A percentile compares a stretch with the other conserved stretches of the same genome.
phyloP scores from a whole-genome alignment of 1,140 invertebrate genomes.

The Halictus rubicundus region DNA sequence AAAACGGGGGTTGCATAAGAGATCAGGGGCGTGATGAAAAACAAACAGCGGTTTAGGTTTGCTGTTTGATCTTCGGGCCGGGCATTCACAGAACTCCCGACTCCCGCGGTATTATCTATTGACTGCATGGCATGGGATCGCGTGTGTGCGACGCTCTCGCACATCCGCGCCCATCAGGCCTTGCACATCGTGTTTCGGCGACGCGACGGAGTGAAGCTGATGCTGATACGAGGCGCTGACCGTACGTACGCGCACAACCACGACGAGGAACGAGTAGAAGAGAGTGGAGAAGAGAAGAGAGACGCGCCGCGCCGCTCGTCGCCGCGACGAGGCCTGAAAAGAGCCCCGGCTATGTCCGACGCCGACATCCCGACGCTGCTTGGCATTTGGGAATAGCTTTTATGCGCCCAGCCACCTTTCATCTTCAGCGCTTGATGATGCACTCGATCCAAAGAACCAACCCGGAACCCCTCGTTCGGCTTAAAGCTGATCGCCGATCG shows the following conservation, averaged over 20 bases:
- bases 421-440: constrained; percentile 66
- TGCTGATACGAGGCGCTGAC: constrained; percentile 58
- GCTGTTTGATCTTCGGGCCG: constrained; percentile 80
- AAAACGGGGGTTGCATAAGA: constrained; percentile 79
- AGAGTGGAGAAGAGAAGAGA: no score
- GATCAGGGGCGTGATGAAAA: constrained; percentile 81
- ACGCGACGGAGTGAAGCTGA: constrained; percentile 25
- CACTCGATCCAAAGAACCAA: constrained; percentile 51
- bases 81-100: constrained; percentile 78
- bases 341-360: constrained; percentile 17
- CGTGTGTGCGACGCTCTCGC: constrained; percentile 49
- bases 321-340: constrained; percentile 49
- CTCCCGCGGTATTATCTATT: constrained; percentile 72
- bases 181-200: constrained; percentile 43
- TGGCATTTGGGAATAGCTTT: constrained; percentile 72
- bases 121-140: constrained; percentile 67
- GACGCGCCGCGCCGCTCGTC: constrained; percentile 1
- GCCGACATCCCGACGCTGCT: constrained; percentile 36
- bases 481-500: not conserved
- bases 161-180: constrained; percentile 15
- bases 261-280: not conserved
- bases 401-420: constrained; percentile 65
- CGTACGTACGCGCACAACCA: constrained; percentile 49
- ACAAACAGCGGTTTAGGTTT: constrained; percentile 80
- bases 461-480: not conserved